A percentile compares a stretch with the other conserved stretches of the same genome.
Evolutionary conservation across 2,888 invertebrate genomes (phyloP).

Genomic region (Watsonalla binaria): DNA sequence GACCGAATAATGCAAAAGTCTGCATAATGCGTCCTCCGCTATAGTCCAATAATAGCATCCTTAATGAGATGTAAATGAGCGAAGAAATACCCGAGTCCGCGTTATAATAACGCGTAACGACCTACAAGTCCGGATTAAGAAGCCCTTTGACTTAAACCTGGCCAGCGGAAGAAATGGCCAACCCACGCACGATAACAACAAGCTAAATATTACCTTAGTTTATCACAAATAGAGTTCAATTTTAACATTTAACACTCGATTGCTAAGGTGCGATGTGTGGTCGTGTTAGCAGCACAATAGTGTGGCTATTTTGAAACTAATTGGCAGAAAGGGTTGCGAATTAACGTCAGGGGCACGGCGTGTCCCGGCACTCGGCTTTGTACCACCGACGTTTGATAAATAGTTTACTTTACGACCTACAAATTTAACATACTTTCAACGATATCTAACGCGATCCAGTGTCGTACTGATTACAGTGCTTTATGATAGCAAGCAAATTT

Average conservation of each 20-base stretch:
- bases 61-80: slow-evolving; percentile 80
- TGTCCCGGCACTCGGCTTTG: slow-evolving; percentile 57
- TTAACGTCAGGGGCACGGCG: slow-evolving; percentile 70
- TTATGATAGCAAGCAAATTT: not conserved
- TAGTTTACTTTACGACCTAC: slow-evolving; percentile 37
- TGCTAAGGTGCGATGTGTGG: slow-evolving; percentile 62
- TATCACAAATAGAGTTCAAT: slow-evolving; percentile 26
- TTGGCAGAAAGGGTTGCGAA: slow-evolving; percentile 79
- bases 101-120: slow-evolving; percentile 80
- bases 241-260: slow-evolving; percentile 20
- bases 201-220: slow-evolving; percentile 30
- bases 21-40: slow-evolving; percentile 39
- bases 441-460: slow-evolving; percentile 8
- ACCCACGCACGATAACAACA: slow-evolving; percentile 28
- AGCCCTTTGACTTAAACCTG: slow-evolving; percentile 77
- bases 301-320: slow-evolving; percentile 77
- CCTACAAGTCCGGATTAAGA: slow-evolving; percentile 79
- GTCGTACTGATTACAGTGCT: not conserved
- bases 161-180: slow-evolving; percentile 55
- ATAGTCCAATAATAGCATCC: slow-evolving; percentile 68
- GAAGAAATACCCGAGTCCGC: slow-evolving; percentile 70
- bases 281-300: slow-evolving; percentile 68
- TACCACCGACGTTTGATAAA: slow-evolving; percentile 49
- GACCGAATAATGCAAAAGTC: slow-evolving; percentile 26
- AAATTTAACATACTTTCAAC: slow-evolving; percentile 27